Percentiles rank a stretch among this genome's conserved stretches.
phyloP scores from a whole-genome alignment of 2,888 invertebrate genomes.

The Eledona agricola region DNA sequence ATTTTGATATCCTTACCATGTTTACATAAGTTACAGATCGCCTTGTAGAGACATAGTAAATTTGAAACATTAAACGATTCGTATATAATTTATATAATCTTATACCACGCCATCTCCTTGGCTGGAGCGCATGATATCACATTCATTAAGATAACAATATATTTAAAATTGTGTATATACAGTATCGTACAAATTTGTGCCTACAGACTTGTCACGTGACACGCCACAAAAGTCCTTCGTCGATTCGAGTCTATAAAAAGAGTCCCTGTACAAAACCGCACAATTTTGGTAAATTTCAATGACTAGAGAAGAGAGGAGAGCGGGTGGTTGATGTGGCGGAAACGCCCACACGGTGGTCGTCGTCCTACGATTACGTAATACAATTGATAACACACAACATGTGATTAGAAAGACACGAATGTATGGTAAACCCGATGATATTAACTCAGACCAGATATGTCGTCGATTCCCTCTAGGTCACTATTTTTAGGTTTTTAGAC shows the following conservation, averaged over 20 bases:
- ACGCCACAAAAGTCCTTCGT: constrained; percentile 26
- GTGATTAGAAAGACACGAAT: constrained; percentile 33
- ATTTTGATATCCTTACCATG: constrained; percentile 45
- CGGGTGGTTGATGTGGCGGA: constrained; percentile 21
- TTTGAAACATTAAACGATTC: constrained; percentile 49
- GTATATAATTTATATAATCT: constrained; percentile 43
- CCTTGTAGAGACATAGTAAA: constrained; percentile 49
- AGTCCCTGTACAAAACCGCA: constrained; percentile 35
- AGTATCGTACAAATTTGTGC: constrained; percentile 54
- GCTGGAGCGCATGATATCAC: constrained; percentile 56
- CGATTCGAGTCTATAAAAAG: constrained; percentile 41
- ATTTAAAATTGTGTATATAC: constrained; percentile 57
- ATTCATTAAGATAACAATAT: constrained; percentile 56
- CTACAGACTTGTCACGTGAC: constrained; percentile 28
- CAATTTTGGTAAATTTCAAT: constrained; percentile 38
- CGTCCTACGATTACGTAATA: constrained; percentile 26
- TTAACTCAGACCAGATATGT: constrained; percentile 26
- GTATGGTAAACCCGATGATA: constrained; percentile 30
- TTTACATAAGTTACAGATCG: constrained; percentile 48
- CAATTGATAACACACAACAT: constrained; percentile 33
- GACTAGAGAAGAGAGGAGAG: constrained; percentile 22
- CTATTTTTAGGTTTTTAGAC: constrained; percentile 63
- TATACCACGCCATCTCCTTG: constrained; percentile 37
- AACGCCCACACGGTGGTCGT: constrained; percentile 16
- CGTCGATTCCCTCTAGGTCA: constrained; percentile 13